phyloP scores from a whole-genome alignment of 92 coral and sea anemone species.

The Parazoanthus darwini region DNA sequence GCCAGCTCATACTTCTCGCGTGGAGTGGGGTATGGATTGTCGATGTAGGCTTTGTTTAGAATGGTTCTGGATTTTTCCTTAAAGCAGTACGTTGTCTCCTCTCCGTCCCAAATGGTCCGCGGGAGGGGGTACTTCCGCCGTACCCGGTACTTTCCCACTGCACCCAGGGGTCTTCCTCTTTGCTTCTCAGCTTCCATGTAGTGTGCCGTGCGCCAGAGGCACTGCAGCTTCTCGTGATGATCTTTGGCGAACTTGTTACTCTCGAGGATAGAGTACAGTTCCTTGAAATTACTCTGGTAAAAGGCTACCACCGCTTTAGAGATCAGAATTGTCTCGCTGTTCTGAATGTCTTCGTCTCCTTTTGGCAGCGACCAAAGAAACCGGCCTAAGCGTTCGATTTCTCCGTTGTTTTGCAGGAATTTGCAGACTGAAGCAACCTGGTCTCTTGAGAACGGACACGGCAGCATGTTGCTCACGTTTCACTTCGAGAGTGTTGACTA shows the following conservation, averaged over 20 bases:
- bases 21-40: conserved; percentile 88
- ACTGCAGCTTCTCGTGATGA: conserved; percentile 84
- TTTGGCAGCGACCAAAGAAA: conserved; percentile 96
- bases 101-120: conserved; percentile 94
- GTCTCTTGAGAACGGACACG: conserved; percentile 86
- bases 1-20: conserved; percentile 85
- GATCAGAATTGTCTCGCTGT: conserved; percentile 82
- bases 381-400: conserved; percentile 83
- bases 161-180: conserved; percentile 89
- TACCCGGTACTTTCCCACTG: conserved; percentile 94
- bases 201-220: conserved; percentile 92
- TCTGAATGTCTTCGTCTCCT: conserved; percentile 72
- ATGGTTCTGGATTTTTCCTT: conserved; percentile 86
- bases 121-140: conserved; percentile 94
- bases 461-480: conserved; percentile 58
- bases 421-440: conserved; percentile 91
- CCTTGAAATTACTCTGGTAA: conserved; percentile 82
- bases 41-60: conserved; percentile 86
- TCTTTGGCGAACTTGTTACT: conserved; percentile 71
- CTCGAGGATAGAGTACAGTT: conserved; percentile 81
- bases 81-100: conserved; percentile 93
- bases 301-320: conserved; percentile 91
- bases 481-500: neutral
- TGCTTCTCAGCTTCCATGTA: conserved; percentile 90
- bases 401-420: conserved; percentile 85